Evolutionary conservation across 2,888 invertebrate species (phyloP), one percentile per base, ranked within the genome.

Genomic region (Flexamia atlantica): DNA sequence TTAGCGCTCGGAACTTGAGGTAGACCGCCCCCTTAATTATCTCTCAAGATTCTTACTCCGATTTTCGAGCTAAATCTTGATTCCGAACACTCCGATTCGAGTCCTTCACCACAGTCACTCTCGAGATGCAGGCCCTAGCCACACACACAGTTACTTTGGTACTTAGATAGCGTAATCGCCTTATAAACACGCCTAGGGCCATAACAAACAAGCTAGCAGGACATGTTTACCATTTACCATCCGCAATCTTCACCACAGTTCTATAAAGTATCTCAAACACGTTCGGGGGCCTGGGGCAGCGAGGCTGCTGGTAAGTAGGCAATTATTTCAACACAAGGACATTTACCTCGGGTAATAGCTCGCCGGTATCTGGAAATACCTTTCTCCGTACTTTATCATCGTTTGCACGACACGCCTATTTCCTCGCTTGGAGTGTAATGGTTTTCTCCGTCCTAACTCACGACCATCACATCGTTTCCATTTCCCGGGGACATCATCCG

Each of bases 341-440:
- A 57, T 57, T 57, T 57, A 57, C 57, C 23, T 50, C 50, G 50
- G 3, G 23, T 57, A 57, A 57, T 57, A 23, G 57, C 57, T 9
- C 4, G 36, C 36, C 36, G 36, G 64, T 64, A 64, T 53, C 64
- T 64, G 64, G 53, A 53, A 53, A 53, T 64, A 30, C 30, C 28
- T 64, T 53, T 64, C 64, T 64, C 28, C 64, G 9, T 28, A 64
- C 9, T 64, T 70, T 40, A 70, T 70, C 70, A 70, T 70, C 70
- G 70, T 70, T 70, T 70, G 70, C 40, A 32, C 70, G 70, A 70
- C 70, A 70, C 70, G 40, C 70, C 70, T 70, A 70, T 70, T 70
- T 70, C 70, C 70, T 70, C 70, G 68, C 30, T 10, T 30, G 5
- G 30, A 23, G 53, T 53, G 10, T 64, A 30, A 64, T 64, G 64